Conservation (phyloP, 2,888 invertebrate genomes). For the Tridacna crocea region DNA sequence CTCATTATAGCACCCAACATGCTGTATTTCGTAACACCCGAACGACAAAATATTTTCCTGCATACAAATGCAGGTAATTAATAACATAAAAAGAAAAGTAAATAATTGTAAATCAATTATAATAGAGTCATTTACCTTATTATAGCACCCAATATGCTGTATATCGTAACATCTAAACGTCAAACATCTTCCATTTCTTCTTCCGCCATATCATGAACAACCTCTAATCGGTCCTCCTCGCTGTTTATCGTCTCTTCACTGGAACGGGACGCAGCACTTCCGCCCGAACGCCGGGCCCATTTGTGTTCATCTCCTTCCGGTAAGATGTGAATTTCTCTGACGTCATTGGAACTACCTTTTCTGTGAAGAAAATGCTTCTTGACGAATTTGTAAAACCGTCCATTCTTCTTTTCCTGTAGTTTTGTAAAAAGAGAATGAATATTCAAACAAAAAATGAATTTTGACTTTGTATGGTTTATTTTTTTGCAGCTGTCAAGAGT, state of each 20-base stretch:
- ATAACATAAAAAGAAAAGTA: too few relatives aligned
- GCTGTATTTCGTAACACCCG: too few relatives aligned
- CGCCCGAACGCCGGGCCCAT: slow-evolving; percentile 69
- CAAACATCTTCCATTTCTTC: slow-evolving; percentile 59
- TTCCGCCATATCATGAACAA: slow-evolving; percentile 69
- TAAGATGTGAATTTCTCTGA: slow-evolving; percentile 67
- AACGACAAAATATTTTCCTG: too few relatives aligned
- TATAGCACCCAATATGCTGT: too few relatives aligned
- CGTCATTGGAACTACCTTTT: slow-evolving; percentile 62
- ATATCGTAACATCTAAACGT: background rate
- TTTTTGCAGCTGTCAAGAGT: background rate
- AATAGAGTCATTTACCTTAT: too few relatives aligned
- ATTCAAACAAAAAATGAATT: background rate
- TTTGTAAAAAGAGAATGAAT: slow-evolving; percentile 20
- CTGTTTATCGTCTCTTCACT: slow-evolving; percentile 67
- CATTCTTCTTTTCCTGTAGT: slow-evolving; percentile 60
- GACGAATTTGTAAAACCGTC: slow-evolving; percentile 66
- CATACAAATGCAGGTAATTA: too few relatives aligned
- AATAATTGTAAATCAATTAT: too few relatives aligned
- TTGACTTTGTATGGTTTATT: background rate
- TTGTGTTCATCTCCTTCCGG: slow-evolving; percentile 69
- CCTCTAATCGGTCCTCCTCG: slow-evolving; percentile 54
- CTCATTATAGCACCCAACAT: too few relatives aligned
- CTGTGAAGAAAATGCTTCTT: slow-evolving; percentile 65
- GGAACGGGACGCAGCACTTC: slow-evolving; percentile 69